Evolutionary conservation across 2,797 vertebrate species (phyloP).

Genomic region (Peromyscus aztecus): DNA sequence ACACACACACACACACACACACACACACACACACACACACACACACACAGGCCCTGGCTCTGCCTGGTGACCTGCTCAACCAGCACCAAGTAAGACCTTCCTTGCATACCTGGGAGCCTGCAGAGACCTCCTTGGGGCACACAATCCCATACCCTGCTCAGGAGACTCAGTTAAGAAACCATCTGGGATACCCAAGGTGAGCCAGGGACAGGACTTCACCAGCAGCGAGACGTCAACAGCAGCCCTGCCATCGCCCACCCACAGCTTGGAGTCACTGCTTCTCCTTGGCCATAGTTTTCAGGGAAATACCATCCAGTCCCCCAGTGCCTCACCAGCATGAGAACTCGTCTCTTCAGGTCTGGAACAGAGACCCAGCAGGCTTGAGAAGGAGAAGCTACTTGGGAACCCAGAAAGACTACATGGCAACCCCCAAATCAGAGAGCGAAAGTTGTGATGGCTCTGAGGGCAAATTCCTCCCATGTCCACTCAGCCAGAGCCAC

Average conservation of each 20-base stretch:
- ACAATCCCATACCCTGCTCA: no score
- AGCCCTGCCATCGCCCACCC: background rate
- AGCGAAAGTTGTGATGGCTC: rapidly evolving
- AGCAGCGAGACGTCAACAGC: rapidly evolving
- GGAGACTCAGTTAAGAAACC: background rate
- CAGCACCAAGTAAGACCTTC: background rate
- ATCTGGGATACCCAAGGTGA: background rate
- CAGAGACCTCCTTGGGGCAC: background rate
- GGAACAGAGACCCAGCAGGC: background rate
- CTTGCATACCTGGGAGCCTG: background rate
- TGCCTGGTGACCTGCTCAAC: rapidly evolving
- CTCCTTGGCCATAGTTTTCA: background rate
- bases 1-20: background rate
- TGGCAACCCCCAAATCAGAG: background rate
- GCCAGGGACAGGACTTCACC: no score
- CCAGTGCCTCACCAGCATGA: background rate
- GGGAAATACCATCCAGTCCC: background rate
- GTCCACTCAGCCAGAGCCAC: background rate
- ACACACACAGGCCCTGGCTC: background rate
- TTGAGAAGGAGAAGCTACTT: background rate
- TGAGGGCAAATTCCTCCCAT: background rate
- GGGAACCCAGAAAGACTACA: background rate
- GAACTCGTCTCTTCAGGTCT: background rate
- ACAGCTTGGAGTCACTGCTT: background rate
- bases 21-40: no score